phyloP scores from a whole-genome alignment of 2,113 vertebrate genomes.

The Pleuronectes platessa region DNA sequence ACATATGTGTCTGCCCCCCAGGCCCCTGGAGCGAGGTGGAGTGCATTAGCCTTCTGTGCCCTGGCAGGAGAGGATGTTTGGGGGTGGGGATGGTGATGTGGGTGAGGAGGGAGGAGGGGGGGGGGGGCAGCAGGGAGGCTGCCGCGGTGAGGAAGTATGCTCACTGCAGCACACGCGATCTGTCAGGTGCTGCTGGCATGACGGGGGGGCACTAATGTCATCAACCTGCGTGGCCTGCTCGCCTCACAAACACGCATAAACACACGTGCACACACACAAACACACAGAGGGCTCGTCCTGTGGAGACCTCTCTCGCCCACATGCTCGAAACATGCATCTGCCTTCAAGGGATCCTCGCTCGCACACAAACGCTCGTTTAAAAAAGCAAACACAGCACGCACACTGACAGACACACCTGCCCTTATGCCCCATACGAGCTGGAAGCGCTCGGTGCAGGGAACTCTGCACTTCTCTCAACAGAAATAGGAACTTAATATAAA shows the following conservation, averaged over 20 bases:
- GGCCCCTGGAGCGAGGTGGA: conserved; percentile 62
- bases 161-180: conserved; percentile 73
- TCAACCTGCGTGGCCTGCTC: conserved; percentile 50
- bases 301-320: conserved; percentile 41
- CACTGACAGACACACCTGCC: conserved; percentile 59
- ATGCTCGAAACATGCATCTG: conserved; percentile 58
- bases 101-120: neutral
- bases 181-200: conserved; percentile 74
- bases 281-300: conserved; percentile 4
- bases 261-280: neutral
- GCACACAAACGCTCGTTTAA: conserved; percentile 61
- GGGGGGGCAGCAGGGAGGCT: conserved; percentile 16
- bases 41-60: conserved; percentile 74
- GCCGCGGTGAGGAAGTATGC: conserved; percentile 58
- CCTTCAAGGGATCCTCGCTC: conserved; percentile 58
- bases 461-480: conserved; percentile 8
- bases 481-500: neutral
- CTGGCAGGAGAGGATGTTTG: conserved; percentile 64
- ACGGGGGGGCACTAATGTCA: conserved; percentile 58
- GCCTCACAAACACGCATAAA: conserved; percentile 4
- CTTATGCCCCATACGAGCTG: neutral
- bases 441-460: conserved; percentile 12
- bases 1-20: conserved; percentile 38
- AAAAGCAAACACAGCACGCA: conserved; percentile 72
- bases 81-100: conserved; percentile 15